A percentile compares a stretch with the other conserved stretches of the same genome.
phyloP scores from a whole-genome alignment of 2,797 vertebrate genomes.

The Pseudochirops cupreus region DNA sequence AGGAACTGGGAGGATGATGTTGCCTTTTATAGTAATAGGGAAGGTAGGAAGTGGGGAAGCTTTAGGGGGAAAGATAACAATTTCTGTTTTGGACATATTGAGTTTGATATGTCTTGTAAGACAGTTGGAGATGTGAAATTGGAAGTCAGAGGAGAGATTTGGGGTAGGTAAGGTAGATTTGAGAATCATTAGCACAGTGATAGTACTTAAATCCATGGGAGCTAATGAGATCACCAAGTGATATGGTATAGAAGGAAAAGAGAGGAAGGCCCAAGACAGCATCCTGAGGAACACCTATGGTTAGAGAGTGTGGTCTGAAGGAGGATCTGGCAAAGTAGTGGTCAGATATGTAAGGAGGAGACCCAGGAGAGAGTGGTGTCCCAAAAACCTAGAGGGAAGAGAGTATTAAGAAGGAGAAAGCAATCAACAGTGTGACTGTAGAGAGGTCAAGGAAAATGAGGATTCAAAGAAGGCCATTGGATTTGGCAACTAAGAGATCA shows the following conservation, averaged over 20 bases:
- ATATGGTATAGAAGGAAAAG: background rate
- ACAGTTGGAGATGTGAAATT: background rate
- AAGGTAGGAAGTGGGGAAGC: background rate
- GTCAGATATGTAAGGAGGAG: background rate
- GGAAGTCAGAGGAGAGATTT: background rate
- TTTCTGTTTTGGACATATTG: background rate
- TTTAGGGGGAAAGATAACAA: background rate
- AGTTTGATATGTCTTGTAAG: background rate
- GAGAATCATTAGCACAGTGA: background rate
- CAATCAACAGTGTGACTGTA: background rate
- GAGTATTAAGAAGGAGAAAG: background rate
- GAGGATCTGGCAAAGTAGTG: background rate
- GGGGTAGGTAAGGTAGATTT: background rate
- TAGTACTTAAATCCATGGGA: background rate
- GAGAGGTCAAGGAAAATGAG: background rate
- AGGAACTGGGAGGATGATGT: too few relatives aligned
- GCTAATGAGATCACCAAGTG: background rate
- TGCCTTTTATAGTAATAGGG: too few relatives aligned
- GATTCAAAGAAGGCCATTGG: background rate
- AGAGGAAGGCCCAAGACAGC: background rate
- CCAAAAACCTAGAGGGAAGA: background rate
- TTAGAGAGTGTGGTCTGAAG: background rate
- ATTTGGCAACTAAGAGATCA: background rate
- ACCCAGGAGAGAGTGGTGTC: background rate
- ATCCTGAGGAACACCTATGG: background rate